Conservation (phyloP, 2,797 vertebrate species). For the Tarsius wallacei region DNA sequence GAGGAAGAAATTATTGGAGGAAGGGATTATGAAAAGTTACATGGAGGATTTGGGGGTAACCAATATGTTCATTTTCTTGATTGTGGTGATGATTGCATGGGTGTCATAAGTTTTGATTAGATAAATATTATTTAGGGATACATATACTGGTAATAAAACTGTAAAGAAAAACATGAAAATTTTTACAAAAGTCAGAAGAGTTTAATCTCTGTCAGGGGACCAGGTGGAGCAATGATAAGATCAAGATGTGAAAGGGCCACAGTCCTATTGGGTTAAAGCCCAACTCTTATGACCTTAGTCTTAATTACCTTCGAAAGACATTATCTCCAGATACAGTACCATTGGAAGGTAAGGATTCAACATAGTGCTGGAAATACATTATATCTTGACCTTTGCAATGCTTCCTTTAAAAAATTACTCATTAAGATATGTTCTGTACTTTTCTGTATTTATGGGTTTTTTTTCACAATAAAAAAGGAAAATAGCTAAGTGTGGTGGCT, state of each 20-base stretch:
- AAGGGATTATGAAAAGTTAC: too few relatives aligned
- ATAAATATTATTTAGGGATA: neutral
- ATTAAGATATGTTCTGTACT: neutral
- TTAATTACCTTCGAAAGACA: too few relatives aligned
- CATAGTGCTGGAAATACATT: neutral
- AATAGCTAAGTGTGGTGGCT: too few relatives aligned
- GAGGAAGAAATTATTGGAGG: too few relatives aligned
- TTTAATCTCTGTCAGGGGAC: neutral
- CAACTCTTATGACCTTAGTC: too few relatives aligned
- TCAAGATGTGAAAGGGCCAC: too few relatives aligned
- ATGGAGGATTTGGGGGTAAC: too few relatives aligned
- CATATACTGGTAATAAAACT: neutral
- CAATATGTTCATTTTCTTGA: too few relatives aligned
- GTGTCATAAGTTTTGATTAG: slow-evolving; percentile 15
- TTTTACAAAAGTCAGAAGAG: neutral
- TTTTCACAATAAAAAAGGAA: neutral
- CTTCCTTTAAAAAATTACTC: neutral
- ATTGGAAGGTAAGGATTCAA: too few relatives aligned
- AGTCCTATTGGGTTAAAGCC: too few relatives aligned
- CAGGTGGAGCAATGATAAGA: neutral
- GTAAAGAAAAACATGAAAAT: neutral
- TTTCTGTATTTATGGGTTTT: slow-evolving; percentile 11
- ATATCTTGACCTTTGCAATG: neutral
- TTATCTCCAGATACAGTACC: too few relatives aligned
- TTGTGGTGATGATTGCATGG: neutral